Evolutionary conservation across 2,113 vertebrate genomes (phyloP).

Genomic region (Oxyruncus cristatus): DNA sequence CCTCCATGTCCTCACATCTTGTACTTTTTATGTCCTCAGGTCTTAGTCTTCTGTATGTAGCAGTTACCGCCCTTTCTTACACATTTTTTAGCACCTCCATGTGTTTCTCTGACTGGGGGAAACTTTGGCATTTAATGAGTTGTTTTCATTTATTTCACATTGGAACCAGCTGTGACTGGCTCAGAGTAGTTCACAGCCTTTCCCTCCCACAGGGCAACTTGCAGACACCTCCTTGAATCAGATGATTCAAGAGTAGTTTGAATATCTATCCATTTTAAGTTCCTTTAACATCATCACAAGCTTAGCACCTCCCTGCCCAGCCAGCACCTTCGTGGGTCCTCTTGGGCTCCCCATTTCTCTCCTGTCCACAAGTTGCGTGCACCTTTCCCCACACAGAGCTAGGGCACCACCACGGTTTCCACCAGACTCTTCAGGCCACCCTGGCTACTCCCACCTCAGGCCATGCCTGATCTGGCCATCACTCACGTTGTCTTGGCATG

Average conservation of each 20-base stretch:
- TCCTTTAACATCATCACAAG: neutral
- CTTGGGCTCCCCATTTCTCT: accelerated
- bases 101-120: neutral
- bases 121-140: neutral
- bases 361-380: accelerated
- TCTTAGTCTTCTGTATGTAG: neutral
- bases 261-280: neutral
- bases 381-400: neutral
- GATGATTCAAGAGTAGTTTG: neutral
- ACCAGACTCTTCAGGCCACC: neutral
- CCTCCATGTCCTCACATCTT: neutral
- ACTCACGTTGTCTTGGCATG: accelerated
- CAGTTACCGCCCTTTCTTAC: neutral
- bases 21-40: neutral
- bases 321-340: neutral
- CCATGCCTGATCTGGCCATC: too few relatives aligned
- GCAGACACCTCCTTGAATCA: neutral
- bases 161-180: neutral
- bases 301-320: neutral
- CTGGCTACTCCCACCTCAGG: neutral
- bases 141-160: neutral
- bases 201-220: neutral
- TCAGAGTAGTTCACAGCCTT: neutral
- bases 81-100: neutral
- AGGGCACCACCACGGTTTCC: too few relatives aligned